phyloP scores from a whole-genome alignment of 2,113 vertebrate genomes.

The Montifringilla adamsi region DNA sequence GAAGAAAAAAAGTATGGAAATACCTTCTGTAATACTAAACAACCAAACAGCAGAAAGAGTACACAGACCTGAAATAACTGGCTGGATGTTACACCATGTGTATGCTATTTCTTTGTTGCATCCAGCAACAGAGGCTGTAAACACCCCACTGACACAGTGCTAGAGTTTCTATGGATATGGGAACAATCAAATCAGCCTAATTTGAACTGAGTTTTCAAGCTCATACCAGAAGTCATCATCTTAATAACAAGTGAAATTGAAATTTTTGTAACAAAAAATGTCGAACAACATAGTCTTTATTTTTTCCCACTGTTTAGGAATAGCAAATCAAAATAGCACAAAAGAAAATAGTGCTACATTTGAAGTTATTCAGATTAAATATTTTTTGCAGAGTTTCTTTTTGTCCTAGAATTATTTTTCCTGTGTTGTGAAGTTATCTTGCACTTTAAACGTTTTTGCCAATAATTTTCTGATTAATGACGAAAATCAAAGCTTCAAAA shows the following conservation, averaged over 20 bases:
- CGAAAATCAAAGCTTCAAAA: background rate
- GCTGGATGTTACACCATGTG: background rate
- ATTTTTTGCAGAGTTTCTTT: background rate
- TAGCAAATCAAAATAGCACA: background rate
- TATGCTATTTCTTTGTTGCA: background rate
- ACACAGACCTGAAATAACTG: background rate
- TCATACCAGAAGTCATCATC: background rate
- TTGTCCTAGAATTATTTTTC: background rate
- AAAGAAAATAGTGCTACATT: background rate
- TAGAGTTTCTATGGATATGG: background rate
- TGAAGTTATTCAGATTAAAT: background rate
- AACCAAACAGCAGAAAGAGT: background rate
- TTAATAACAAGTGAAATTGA: background rate
- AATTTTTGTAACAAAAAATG: background rate
- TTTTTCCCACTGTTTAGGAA: background rate
- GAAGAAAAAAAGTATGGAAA: background rate
- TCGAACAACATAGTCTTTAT: background rate
- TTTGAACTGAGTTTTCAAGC: background rate
- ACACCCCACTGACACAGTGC: background rate
- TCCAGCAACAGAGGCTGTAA: background rate
- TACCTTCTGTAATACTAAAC: background rate
- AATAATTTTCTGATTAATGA: background rate
- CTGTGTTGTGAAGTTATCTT: background rate
- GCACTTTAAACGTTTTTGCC: background rate
- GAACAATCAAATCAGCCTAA: background rate